Conservation (phyloP, 2,888 invertebrate genomes). For the Himalopsyche japonica region DNA sequence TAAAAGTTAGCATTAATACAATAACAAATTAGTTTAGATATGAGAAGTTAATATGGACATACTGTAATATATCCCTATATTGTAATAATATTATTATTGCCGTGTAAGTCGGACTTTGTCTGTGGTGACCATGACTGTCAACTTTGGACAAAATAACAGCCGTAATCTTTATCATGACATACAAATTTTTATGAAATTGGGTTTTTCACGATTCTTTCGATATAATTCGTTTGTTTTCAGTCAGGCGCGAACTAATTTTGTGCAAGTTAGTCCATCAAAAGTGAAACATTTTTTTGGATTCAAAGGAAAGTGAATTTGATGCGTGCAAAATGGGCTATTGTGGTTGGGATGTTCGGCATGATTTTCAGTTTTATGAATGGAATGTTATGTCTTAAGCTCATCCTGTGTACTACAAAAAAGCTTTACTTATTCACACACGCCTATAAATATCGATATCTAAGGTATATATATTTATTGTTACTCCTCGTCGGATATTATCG, state of each 20-base stretch:
- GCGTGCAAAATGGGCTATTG: background rate
- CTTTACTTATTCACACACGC: too few relatives aligned
- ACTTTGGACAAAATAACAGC: background rate
- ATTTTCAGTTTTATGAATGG: background rate
- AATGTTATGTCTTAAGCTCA: background rate
- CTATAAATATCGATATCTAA: too few relatives aligned
- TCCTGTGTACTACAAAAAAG: too few relatives aligned
- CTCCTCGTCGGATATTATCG: too few relatives aligned
- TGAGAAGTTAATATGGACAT: too few relatives aligned
- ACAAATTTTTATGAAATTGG: conserved; percentile 16
- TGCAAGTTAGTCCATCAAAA: conserved; percentile 21
- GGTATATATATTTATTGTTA: too few relatives aligned
- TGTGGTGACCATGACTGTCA: background rate
- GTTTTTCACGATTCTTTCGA: conserved; percentile 15
- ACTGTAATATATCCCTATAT: too few relatives aligned
- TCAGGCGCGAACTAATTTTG: conserved; percentile 28
- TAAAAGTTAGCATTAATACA: too few relatives aligned
- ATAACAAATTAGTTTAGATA: too few relatives aligned
- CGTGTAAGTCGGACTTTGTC: background rate
- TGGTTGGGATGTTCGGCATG: background rate
- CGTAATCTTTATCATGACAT: conserved; percentile 16
- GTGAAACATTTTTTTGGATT: background rate
- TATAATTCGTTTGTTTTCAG: conserved; percentile 22
- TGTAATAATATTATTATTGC: background rate
- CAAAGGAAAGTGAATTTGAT: background rate